Evolutionary conservation across 53 echinoderm and acorn worm genomes (phyloP).

Genomic region (Paelopatides confundens): DNA sequence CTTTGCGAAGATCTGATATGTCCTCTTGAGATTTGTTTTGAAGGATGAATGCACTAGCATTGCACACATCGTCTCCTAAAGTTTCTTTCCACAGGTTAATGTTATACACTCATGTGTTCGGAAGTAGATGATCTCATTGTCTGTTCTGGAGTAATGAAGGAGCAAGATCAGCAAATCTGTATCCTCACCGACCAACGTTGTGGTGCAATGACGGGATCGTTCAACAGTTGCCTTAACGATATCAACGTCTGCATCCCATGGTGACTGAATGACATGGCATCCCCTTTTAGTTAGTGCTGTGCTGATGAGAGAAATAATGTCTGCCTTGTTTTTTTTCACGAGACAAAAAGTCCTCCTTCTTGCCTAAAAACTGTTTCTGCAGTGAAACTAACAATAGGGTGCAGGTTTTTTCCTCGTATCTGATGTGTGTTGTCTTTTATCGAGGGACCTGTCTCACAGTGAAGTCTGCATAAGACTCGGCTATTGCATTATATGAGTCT

Average conservation of each 20-base stretch:
- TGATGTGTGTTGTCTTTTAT: conserved; percentile 9
- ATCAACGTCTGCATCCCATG: conserved; percentile 27
- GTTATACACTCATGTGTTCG: conserved; percentile 6
- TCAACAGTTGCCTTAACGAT: conserved; percentile 31
- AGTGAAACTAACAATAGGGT: no score
- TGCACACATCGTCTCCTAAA: no score
- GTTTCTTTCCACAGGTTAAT: no score
- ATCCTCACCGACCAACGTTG: conserved; percentile 40
- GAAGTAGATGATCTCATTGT: no score
- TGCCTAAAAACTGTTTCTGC: neutral
- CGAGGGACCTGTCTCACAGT: neutral
- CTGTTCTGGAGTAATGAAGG: neutral
- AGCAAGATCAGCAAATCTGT: conserved; percentile 44
- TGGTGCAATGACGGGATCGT: neutral
- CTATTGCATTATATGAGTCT: conserved; percentile 21
- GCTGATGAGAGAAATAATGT: no score
- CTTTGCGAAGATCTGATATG: no score
- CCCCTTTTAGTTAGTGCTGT: conserved; percentile 13
- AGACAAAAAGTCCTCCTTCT: conserved; percentile 21
- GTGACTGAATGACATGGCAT: neutral
- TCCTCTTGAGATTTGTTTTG: no score
- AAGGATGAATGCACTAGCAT: no score
- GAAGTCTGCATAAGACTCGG: conserved; percentile 7
- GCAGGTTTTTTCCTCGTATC: neutral
- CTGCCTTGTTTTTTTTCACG: conserved; percentile 29